Evolutionary conservation across 2,888 invertebrate genomes (phyloP), one percentile per base, ranked within the genome.

Genomic region (Lycophotia porphyrea): DNA sequence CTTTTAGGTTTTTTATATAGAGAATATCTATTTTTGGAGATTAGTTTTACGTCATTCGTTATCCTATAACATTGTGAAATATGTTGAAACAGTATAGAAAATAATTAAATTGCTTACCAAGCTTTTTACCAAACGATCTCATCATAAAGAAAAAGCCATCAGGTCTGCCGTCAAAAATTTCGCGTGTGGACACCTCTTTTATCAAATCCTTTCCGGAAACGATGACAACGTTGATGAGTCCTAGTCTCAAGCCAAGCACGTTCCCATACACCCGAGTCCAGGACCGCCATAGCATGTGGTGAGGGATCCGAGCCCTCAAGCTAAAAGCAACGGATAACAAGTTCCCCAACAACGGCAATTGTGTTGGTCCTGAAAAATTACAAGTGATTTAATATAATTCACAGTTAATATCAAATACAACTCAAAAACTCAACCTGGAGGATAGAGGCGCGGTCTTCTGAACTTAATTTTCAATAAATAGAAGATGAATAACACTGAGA

Each of bases 121-220:
- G 93, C 91, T 97, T 96, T 91, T 97, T 97, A 8, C 98, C 98
- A 86, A 97, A 97, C 0, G 98, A 97, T 76, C 98, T 96, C 87
- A 98, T 93, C 65, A 97, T 95, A 87, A 97, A 98, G 90, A 98
- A 97, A 88, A 97, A 98, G 18, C 98, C 98, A 89, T 97, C 97
- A 0, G 98, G 98, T 80, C 98, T 96, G 0, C 98, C 98, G 84
- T 97, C 97, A 82, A 98, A 98, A 52, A 97, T 97, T 47, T 97
- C 97, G 64, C 97, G 95, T 0, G 96, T 93, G 3, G 97, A 95
- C 9, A 97, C 97, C 88, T 98, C 97, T 84, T 96, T 97, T 24
- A 98, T 97, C 18, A 97, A 94, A 44, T 97, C 96, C 71, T 97
- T 95, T 0, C 97, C 97, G 5, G 97, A 97, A 18, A 98, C 97